Evolutionary conservation across 2,113 vertebrate genomes (phyloP), one percentile per base, ranked within the genome.

Genomic region (Gadus chalcogrammus): DNA sequence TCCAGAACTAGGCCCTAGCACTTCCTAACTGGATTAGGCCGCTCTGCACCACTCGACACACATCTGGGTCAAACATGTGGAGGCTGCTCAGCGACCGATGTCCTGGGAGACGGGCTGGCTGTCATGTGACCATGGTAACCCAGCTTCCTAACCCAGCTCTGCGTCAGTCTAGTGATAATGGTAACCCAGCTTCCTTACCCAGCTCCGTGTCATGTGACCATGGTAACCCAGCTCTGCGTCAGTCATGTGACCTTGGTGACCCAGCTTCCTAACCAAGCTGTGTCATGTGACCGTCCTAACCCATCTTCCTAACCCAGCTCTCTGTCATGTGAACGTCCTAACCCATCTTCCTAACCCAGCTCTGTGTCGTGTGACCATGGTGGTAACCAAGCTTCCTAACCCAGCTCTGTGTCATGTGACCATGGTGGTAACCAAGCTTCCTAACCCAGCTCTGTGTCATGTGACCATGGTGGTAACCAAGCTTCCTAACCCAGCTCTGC

Each of bases 21-120:
- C 48, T 77, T 65, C 75, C 71, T 70, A 73, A 79, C 61, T 65
- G 55, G 66, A 80, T 72, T 27, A 55, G 60, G 60, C 74, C 61
- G 20, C 76, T 61, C 71, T 5, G 27, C 5, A 8, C 67, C 70
- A 72, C 77, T 38, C 70, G 72, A 73, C 75, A 75, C 80, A 82
- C 79, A 86, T 86, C 79, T 88, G 81, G 85, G 85, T 88, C 84
- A 88, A 68, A 86, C 71, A 73, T 79, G 74, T 83, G 83, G 82
- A 85, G 82, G 77, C 77, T 78, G 72, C 76, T 82, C 84, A 82
- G 76, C 82, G 71, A 70, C 22, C 15, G 16, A 53, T 0, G 27
- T 87, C 88, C 85, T 80, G 18, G 2, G 86, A 78, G 86, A 84
- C 67, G 68, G 62, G 61, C 6, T 11, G 6, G 64, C 69, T 70